Evolutionary conservation across 92 coral and sea anemone species (phyloP).

Genomic region (Metridium senile): DNA sequence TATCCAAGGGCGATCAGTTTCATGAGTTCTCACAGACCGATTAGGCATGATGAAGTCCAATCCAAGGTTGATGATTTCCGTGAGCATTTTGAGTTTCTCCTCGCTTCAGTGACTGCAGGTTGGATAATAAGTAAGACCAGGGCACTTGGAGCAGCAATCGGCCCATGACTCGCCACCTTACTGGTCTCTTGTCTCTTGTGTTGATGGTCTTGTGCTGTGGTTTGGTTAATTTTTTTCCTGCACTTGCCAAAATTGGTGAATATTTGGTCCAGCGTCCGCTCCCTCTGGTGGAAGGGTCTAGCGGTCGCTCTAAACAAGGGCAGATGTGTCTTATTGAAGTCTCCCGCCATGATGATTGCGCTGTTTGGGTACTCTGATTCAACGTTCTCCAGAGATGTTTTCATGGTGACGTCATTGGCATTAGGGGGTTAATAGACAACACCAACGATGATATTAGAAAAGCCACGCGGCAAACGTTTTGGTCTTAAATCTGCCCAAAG

Average conservation of each 20-base stretch:
- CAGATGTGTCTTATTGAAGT: constrained; percentile 42
- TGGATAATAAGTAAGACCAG: background rate
- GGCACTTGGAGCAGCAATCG: constrained; percentile 13
- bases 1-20: no score
- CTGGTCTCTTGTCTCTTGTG: constrained; percentile 62
- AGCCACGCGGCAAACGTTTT: constrained; percentile 56
- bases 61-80: no score
- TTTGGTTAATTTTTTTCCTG: constrained; percentile 42
- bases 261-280: constrained; percentile 54
- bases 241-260: constrained; percentile 50
- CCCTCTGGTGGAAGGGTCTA: constrained; percentile 62
- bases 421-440: constrained; percentile 62
- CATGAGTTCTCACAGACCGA: no score
- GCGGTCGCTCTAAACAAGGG: constrained; percentile 60
- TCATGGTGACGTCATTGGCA: constrained; percentile 60
- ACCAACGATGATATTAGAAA: constrained; percentile 57
- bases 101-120: constrained; percentile 5
- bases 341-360: constrained; percentile 59
- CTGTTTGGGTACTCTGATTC: constrained; percentile 62
- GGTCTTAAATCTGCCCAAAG: constrained; percentile 53
- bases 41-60: background rate
- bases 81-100: background rate
- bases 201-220: constrained; percentile 56
- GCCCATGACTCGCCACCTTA: constrained; percentile 48
- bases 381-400: constrained; percentile 43